Conservation (phyloP, 1,140 invertebrate genomes). For the Drosophila nikananu region DNA sequence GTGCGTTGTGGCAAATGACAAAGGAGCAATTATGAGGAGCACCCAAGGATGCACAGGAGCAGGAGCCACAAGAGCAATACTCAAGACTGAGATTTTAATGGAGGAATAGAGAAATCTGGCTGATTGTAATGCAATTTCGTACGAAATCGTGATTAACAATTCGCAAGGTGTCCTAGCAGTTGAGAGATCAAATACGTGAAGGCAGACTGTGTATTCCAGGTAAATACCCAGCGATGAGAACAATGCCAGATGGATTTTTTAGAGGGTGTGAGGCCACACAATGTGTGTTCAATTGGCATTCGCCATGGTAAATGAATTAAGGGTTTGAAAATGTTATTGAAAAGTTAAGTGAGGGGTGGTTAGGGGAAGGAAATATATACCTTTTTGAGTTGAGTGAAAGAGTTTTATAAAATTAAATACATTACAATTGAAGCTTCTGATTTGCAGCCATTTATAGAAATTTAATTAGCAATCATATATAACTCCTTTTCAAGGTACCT, state of each 20-base stretch:
- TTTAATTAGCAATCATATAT: background rate
- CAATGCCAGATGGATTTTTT: slow-evolving; percentile 26
- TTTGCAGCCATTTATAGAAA: no score
- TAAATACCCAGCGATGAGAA: slow-evolving; percentile 34
- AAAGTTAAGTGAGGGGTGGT: background rate
- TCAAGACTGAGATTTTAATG: slow-evolving; percentile 21
- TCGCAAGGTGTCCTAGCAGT: slow-evolving; percentile 36
- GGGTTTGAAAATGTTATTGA: slow-evolving; percentile 10
- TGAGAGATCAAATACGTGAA: slow-evolving; percentile 5
- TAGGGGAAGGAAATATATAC: background rate
- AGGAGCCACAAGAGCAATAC: slow-evolving; percentile 18
- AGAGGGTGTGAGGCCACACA: slow-evolving; percentile 24
- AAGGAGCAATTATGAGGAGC: slow-evolving; percentile 76
- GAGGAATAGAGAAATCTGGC: slow-evolving; percentile 55
- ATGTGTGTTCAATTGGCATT: slow-evolving; percentile 17
- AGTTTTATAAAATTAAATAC: background rate
- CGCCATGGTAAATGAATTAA: slow-evolving; percentile 12
- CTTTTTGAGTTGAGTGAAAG: background rate
- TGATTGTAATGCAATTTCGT: slow-evolving; percentile 60
- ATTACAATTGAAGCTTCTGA: no score
- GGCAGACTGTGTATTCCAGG: slow-evolving; percentile 23
- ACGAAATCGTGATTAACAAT: slow-evolving; percentile 65
- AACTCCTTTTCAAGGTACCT: background rate
- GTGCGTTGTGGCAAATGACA: slow-evolving; percentile 74
- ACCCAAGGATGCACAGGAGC: slow-evolving; percentile 14